Base-by-base conservation (phyloP, 2,888 invertebrate genomes). In the Cepaea hortensis region DNA sequence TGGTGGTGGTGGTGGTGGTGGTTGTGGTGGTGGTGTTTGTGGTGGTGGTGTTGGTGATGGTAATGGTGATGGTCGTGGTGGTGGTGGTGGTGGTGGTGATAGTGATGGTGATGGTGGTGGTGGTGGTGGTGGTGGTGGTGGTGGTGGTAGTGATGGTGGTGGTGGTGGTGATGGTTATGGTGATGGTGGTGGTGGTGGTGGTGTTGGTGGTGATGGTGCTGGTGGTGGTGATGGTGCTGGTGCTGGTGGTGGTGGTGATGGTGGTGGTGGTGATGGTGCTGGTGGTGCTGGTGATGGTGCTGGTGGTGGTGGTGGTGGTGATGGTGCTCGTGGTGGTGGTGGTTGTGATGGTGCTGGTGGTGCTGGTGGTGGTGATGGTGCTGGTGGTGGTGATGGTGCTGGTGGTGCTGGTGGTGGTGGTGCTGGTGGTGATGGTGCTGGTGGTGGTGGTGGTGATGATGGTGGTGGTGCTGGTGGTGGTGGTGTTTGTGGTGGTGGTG, bases 401-500 rank as follows among this genome's bases (percentile, higher is more conserved):
- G 77, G 76, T 84, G 77, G 48, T 84, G 77, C 76, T 77, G 68
- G 46, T 84, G 77, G 46, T 77, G 77, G 65, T 84, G 77, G 77
- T 84, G 77, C 76, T 84, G 68, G 65, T 84, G 77, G 65, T 65
- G 70, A 84, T 84, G 77, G 48, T 84, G 77, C 35, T 48, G 46
- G 11, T 65, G 13, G 65, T 68, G 48, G 35, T 48, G 62, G 18
- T 76, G 77, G 65, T 77, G 77, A 77, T 84, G 84, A 76, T 48
- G 68, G 77, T 84, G 77, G 20, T 84, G 77, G 77, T 84, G 68
- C 62, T 84, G n/a, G 77, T 84, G 77, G 65, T 84, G 84, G 65
- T 77, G 68, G 65, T 84, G 84, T n/a, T n/a, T n/a, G 65, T 84
- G 84, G 77, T 84, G 84, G 65, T 84, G 84, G 77, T 77, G 65